phyloP scores from a whole-genome alignment of 2,888 invertebrate genomes.

The Saturnia japonica region DNA sequence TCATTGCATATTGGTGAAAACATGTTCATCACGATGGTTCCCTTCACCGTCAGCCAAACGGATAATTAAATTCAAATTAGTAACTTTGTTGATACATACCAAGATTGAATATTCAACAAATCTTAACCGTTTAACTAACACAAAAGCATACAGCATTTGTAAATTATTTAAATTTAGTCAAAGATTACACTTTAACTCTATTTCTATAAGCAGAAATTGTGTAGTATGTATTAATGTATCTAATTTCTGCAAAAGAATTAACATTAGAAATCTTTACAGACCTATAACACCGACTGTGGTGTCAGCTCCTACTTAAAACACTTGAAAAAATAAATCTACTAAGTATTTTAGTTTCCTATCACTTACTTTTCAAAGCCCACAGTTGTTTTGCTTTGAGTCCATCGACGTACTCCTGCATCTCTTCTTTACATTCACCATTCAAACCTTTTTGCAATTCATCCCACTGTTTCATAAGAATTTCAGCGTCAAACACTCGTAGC shows the following conservation, averaged over 20 bases:
- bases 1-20: no score
- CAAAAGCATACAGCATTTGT: no score
- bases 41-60: no score
- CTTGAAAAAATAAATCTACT: background rate
- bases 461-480: slow-evolving; percentile 82
- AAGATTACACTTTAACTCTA: background rate
- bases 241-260: background rate
- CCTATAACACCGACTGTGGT: no score
- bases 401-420: slow-evolving; percentile 83
- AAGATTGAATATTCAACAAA: no score
- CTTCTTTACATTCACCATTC: slow-evolving; percentile 75
- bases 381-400: slow-evolving; percentile 81
- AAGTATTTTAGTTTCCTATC: background rate
- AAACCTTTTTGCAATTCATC: slow-evolving; percentile 68
- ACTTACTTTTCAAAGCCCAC: slow-evolving; percentile 89
- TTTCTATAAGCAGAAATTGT: background rate
- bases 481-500: slow-evolving; percentile 81
- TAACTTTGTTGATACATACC: no score
- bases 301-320: background rate
- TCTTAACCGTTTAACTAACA: no score
- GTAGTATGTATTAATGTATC: background rate
- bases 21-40: no score
- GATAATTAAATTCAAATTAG: no score
- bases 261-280: background rate
- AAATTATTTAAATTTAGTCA: no score